Evolutionary conservation across 2,888 invertebrate species (phyloP), one percentile per base, ranked within the genome.

Genomic region (Ornithoptera alexandrae): DNA sequence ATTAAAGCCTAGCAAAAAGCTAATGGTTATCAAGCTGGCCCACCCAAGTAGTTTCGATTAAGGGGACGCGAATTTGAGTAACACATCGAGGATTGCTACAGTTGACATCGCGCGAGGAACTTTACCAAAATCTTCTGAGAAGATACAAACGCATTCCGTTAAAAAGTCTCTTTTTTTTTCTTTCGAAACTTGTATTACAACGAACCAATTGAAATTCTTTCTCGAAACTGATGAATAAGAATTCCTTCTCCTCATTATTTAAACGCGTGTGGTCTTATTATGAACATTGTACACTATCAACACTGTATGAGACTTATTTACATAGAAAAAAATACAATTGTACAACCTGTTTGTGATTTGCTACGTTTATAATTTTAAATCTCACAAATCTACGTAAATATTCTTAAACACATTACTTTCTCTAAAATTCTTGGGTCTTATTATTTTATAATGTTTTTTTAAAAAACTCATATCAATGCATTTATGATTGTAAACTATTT

Each of bases 211-310:
- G 86, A 90, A 85, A 87, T 91, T 88, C 85, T 92, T 89, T 89
- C 84, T 76, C 83, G 87, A 90, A 90, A 79, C 78, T 78, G 79
- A 78, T 84, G 86, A 88, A 89, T 91, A 90, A 85, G 89, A 90
- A 91, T 91, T 89, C 88, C 84, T 86, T 81, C 78, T 80, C 78
- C 85, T 86, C 81, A 81, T 86, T 88, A 79, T 81, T 80, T 86
- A 85, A 84, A 90, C 88, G 91, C 90, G 92, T 92, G 92, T 91
- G 92, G 91, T 91, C 92, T 91, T 0, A 90, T 90, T 88, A 87
- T 88, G 88, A 89, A 79, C 80, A 81, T 74, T 71, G 81, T 82
- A 30, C 56, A 20, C 80, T 80, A 36, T 62, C 64, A 65, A 46
- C 12, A 46, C 12, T 12, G 42, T 42, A 42, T 42, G 7, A 39